Evolutionary conservation across 2,113 vertebrate genomes (phyloP).

Genomic region (Prunella fulvescens): DNA sequence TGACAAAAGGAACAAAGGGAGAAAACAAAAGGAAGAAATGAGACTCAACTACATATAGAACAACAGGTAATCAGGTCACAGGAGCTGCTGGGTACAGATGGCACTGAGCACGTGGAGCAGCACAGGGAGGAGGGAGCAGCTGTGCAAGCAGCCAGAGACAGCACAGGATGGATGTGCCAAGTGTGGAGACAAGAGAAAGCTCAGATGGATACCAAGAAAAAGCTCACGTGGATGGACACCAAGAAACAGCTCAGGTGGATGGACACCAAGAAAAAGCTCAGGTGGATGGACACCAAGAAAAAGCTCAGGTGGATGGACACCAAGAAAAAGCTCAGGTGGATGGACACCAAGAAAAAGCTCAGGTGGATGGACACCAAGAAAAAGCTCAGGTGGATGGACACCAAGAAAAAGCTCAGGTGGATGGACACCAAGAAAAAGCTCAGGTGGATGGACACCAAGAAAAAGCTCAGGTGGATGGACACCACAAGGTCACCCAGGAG

Average conservation of each 20-base stretch:
- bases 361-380: background rate
- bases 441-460: background rate
- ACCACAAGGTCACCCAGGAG: background rate
- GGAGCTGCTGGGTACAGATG: background rate
- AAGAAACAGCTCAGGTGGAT: background rate
- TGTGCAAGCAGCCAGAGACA: background rate
- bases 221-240: background rate
- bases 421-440: background rate
- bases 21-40: constrained; percentile 61
- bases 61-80: constrained; percentile 20
- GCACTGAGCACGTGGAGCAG: background rate
- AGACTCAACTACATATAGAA: constrained; percentile 41
- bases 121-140: background rate
- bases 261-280: background rate
- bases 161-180: background rate
- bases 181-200: background rate
- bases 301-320: background rate
- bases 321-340: background rate
- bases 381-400: background rate
- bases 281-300: background rate
- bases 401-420: background rate
- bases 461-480: background rate
- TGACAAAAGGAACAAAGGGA: constrained; percentile 53
- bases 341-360: too few relatives aligned
- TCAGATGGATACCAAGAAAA: too few relatives aligned